Base-by-base conservation (phyloP, 1,140 invertebrate genomes). In the Drosophila miranda region DNA sequence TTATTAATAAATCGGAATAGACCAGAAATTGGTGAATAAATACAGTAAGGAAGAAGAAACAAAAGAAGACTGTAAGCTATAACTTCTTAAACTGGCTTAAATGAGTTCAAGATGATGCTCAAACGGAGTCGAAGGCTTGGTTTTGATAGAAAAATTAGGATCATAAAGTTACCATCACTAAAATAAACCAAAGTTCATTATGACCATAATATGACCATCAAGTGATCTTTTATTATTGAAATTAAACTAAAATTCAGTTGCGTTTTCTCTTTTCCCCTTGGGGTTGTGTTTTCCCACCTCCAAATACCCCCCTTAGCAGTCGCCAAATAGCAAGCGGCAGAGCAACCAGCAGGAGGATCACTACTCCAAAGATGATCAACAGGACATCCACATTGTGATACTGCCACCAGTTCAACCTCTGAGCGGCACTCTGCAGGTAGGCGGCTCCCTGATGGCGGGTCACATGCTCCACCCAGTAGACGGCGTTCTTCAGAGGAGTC, bases 381-480 rank as follows among this genome's bases (percentile, higher is more conserved):
- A 80, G 53, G 2, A 69, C 66, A 68, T 83, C 79, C 11, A 80
- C 71, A 53, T 67, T 71, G 30, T 83, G 79, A 26, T 83, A 83
- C 50, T 80, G 69, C 53, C 75, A 77, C 59, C 78, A 83, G 56
- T 34, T 75, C 8, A 83, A 55, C 50, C 78, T 59, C 19, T 77
- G 70, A 7, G 74, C 69, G 6, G 79, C 69, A 67, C 79, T 81
- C 34, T 81, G 63, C 19, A 83, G 48, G 30, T 83, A 81, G 30
- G 67, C 56, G 4, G 92, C 91, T 49, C 92, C 91, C 1, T 92
- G 91, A 89, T 95, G 94, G 4, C 94, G 92, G 2, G 93, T 92
- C 1, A 95, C 92, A 68, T 95, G 93, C 77, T 96, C 95, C 2
- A 93, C 91, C 94, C 95, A 95, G 86, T 93, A 96, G 0, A 94